These are phyloP conservation scores for Hylaeus anthracinus DNA, from an alignment of 1,140 invertebrate species.

Conservation along the genomic window DNA sequence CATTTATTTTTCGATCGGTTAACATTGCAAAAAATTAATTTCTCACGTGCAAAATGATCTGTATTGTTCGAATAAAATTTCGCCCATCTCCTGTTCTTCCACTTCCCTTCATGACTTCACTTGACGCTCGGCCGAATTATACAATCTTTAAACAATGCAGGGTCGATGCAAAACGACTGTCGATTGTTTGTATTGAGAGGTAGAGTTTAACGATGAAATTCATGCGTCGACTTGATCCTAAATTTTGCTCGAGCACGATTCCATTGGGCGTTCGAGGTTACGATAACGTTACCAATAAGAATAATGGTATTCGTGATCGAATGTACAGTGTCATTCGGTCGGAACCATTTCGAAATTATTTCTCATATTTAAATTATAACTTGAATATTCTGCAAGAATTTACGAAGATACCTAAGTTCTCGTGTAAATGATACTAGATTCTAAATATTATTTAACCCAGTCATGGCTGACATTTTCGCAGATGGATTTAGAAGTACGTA, in stretches of 20 bases:
- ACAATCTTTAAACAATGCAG: conserved; percentile 19
- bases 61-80: background rate
- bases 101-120: background rate
- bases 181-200: conserved; percentile 9
- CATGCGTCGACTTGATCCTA: conserved; percentile 31
- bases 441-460: too few relatives aligned
- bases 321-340: background rate
- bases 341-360: background rate
- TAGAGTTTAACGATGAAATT: conserved; percentile 6
- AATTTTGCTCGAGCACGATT: conserved; percentile 15
- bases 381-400: too few relatives aligned
- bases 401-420: too few relatives aligned
- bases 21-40: too few relatives aligned
- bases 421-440: too few relatives aligned
- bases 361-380: too few relatives aligned
- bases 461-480: too few relatives aligned
- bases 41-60: too few relatives aligned
- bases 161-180: conserved; percentile 22
- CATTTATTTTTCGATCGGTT: too few relatives aligned
- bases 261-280: conserved; percentile 5
- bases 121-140: conserved; percentile 33
- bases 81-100: background rate
- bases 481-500: too few relatives aligned
- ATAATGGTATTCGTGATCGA: background rate
- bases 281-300: background rate